A percentile compares a stretch with the other conserved stretches of the same genome.
Evolutionary conservation across 92 coral and sea anemone species (phyloP).

Genomic region (Epizoanthus ramosus): DNA sequence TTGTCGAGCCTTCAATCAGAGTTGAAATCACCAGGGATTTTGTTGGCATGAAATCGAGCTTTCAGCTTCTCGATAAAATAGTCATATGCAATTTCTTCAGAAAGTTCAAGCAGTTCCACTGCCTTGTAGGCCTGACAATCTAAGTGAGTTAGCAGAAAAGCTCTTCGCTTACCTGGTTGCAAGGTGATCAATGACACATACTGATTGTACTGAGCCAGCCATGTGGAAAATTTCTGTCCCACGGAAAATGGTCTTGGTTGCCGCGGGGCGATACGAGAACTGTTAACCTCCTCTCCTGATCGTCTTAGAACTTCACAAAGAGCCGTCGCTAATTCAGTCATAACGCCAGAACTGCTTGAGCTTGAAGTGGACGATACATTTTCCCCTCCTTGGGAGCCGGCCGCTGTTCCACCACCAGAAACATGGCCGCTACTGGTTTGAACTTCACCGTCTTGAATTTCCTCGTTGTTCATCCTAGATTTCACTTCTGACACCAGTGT

Average conservation of each 20-base stretch:
- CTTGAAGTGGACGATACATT: no score
- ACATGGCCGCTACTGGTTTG: no score
- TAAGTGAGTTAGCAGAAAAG: conserved; percentile 47
- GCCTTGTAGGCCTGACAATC: conserved; percentile 58
- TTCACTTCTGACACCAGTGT: no score
- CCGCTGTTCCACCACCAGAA: no score
- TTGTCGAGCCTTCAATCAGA: conserved; percentile 11
- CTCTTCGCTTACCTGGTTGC: conserved; percentile 5
- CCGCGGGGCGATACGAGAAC: conserved; percentile 6
- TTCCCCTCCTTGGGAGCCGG: no score
- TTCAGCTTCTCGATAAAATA: conserved; percentile 45
- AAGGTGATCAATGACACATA: conserved; percentile 45
- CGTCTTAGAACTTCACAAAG: no score
- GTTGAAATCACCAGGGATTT: conserved; percentile 46
- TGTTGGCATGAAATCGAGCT: conserved; percentile 47
- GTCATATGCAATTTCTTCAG: conserved; percentile 40
- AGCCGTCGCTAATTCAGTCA: no score
- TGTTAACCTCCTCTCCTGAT: no score
- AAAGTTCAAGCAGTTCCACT: conserved; percentile 49
- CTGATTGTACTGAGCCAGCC: conserved; percentile 55
- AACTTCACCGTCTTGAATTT: no score
- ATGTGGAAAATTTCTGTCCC: conserved; percentile 56
- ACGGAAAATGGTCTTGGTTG: conserved; percentile 24
- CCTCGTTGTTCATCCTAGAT: no score
- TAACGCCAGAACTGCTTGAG: no score